Conservation (phyloP, 2,113 vertebrate species). For the Microtus pennsylvanicus region DNA sequence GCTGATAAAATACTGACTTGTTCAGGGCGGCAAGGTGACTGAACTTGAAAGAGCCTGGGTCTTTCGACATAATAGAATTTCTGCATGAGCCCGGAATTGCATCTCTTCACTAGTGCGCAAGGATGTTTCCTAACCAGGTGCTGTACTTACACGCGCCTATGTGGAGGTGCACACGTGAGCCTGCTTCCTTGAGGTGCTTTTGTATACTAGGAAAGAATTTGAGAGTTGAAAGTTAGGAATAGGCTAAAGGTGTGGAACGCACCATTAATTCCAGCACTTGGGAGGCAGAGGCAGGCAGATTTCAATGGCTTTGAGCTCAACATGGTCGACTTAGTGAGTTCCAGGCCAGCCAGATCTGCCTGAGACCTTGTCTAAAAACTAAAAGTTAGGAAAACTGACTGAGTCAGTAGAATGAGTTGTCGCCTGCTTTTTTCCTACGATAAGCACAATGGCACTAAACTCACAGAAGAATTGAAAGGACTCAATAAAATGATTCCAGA, state of each 20-base stretch:
- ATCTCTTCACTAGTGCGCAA: neutral
- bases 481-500: neutral
- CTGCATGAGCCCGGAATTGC: neutral
- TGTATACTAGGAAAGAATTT: neutral
- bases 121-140: neutral
- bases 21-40: neutral
- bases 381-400: neutral
- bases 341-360: neutral
- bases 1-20: conserved; percentile 29
- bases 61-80: conserved; percentile 32
- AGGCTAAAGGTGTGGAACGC: neutral
- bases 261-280: neutral
- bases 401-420: neutral
- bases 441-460: neutral
- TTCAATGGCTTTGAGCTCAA: neutral
- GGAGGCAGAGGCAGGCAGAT: neutral
- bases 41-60: neutral
- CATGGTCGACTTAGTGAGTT: neutral
- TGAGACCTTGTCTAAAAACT: neutral
- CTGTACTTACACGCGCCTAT: neutral
- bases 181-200: neutral
- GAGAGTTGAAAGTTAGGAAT: neutral
- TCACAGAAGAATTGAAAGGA: neutral
- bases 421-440: neutral
- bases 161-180: neutral